A percentile compares a stretch with the other conserved stretches of the same genome.
Conservation (phyloP, 2,888 invertebrate species). For the Cantharis lateralis region DNA sequence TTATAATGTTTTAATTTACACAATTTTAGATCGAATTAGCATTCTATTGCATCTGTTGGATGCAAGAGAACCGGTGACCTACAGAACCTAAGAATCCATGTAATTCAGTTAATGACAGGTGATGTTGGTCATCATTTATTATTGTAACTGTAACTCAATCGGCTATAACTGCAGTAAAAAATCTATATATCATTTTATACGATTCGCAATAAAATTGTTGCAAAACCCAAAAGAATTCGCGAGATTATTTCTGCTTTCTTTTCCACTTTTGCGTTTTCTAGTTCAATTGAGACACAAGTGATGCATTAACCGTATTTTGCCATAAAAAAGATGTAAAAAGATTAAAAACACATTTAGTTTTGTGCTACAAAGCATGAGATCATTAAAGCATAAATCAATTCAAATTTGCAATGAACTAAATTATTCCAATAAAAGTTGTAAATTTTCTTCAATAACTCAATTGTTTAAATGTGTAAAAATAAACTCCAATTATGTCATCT, state of each 20-base stretch:
- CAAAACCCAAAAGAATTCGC: neutral
- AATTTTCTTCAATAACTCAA: neutral
- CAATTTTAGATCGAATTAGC: neutral
- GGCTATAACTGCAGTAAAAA: constrained; percentile 6
- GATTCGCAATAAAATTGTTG: neutral
- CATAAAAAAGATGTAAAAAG: neutral
- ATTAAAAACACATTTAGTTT: neutral
- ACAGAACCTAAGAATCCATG: neutral
- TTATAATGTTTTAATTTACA: neutral
- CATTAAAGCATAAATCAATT: neutral
- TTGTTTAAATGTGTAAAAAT: neutral
- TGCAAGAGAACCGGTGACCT: constrained; percentile 8
- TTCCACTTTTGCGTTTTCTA: neutral
- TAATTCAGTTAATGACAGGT: constrained; percentile 13
- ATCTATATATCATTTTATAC: neutral
- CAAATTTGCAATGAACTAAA: neutral
- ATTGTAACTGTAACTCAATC: constrained; percentile 21
- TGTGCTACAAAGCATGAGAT: neutral
- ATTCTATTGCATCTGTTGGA: neutral
- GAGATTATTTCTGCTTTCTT: neutral
- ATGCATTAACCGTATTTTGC: neutral
- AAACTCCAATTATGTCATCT: neutral
- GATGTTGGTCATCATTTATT: constrained; percentile 7
- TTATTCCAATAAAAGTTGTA: neutral
- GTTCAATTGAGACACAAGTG: neutral